Conservation (phyloP, 2,113 vertebrate genomes). For the Pygoscelis adeliae region DNA sequence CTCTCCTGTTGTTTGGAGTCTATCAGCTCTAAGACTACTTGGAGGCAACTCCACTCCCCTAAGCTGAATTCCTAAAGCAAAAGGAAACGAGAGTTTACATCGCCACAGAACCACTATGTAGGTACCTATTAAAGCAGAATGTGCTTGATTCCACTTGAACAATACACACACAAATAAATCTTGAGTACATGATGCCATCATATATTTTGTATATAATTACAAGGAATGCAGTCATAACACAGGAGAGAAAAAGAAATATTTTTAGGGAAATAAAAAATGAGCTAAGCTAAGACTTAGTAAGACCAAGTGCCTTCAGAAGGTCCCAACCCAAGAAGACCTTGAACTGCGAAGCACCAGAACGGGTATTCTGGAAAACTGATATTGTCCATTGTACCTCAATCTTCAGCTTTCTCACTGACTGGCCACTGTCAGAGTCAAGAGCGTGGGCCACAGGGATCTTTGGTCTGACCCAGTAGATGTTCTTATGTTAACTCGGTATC, state of each 20-base stretch:
- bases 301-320: not conserved
- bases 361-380: not conserved
- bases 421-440: not conserved
- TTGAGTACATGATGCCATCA: not conserved
- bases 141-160: not conserved
- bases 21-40: constrained; percentile 90
- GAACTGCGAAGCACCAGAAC: not conserved
- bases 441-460: not conserved
- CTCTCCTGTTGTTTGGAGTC: constrained; percentile 89
- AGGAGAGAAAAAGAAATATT: not conserved
- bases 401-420: not conserved
- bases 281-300: not conserved
- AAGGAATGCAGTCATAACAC: not conserved
- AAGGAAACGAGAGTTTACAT: not conserved
- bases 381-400: accelerated
- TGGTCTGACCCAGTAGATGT: not conserved
- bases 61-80: constrained; percentile 87
- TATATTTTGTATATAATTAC: not conserved
- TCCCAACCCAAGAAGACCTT: not conserved
- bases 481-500: not conserved
- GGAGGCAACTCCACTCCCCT: constrained; percentile 94
- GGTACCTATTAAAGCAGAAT: not conserved
- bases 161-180: not conserved
- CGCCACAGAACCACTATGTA: not conserved
- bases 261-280: not conserved